Evolutionary conservation across 2,113 vertebrate genomes (phyloP).

Genomic region (Indri indri): DNA sequence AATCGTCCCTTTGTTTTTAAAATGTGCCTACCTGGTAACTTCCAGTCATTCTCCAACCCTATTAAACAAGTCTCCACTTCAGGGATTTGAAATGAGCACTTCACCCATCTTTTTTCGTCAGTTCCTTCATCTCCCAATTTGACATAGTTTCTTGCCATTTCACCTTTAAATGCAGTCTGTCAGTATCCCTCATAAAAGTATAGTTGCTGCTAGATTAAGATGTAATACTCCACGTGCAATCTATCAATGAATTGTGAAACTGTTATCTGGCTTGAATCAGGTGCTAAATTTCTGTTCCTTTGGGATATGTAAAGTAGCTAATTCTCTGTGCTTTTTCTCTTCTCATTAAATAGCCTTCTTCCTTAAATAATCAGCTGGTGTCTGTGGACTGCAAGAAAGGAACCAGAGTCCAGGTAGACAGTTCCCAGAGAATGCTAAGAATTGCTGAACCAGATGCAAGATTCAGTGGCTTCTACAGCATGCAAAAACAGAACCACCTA

Average conservation of each 20-base stretch:
- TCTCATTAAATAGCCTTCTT: constrained; percentile 87
- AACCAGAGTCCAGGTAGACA: constrained; percentile 90
- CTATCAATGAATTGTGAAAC: neutral
- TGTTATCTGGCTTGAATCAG: neutral
- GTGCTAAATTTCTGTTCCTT: neutral
- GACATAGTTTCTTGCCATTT: neutral
- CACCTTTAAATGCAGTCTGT: neutral
- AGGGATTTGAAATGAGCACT: neutral
- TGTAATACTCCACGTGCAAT: rapidly evolving
- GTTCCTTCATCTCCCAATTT: neutral
- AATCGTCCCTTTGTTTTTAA: neutral
- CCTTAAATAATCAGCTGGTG: constrained; percentile 92
- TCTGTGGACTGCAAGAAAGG: constrained; percentile 94
- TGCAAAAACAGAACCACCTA: constrained; percentile 94
- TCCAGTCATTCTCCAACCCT: neutral
- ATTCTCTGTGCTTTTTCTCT: constrained; percentile 34
- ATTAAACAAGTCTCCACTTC: neutral
- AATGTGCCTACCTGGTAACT: neutral
- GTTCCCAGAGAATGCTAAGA: constrained; percentile 91
- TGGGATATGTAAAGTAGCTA: neutral
- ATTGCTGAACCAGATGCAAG: constrained; percentile 93
- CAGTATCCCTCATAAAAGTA: no score
- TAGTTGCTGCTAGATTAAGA: neutral
- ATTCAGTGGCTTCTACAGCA: constrained; percentile 95
- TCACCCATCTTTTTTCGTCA: neutral